A percentile compares a stretch with the other conserved stretches of the same genome.
Evolutionary conservation across 2,113 vertebrate species (phyloP).

Genomic region (Hypomesus transpacificus): DNA sequence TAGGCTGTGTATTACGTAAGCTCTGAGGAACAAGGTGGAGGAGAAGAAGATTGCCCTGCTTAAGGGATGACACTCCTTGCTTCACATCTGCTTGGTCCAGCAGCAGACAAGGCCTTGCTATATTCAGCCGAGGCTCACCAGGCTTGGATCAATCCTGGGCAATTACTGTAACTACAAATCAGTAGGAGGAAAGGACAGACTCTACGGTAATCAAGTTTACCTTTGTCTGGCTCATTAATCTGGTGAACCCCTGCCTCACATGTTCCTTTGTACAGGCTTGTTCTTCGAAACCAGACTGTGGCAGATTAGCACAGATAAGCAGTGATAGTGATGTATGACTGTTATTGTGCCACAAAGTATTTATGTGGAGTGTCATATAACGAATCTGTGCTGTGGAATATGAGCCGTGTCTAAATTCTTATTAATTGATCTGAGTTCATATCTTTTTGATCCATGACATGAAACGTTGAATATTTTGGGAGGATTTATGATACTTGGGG

Average conservation of each 20-base stretch:
- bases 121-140: slow-evolving; percentile 7
- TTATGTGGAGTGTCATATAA: slow-evolving; percentile 37
- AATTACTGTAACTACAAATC: slow-evolving; percentile 43
- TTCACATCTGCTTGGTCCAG: slow-evolving; percentile 22
- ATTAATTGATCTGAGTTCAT: slow-evolving; percentile 51
- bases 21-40: slow-evolving; percentile 2
- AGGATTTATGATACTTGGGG: slow-evolving; percentile 32
- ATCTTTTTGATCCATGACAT: slow-evolving; percentile 44
- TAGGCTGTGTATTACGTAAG: slow-evolving; percentile 34
- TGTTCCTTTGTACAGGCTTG: slow-evolving; percentile 33
- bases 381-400: slow-evolving; percentile 32
- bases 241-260: slow-evolving; percentile 32
- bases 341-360: slow-evolving; percentile 21
- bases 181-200: slow-evolving; percentile 38
- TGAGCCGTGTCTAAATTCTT: slow-evolving; percentile 28
- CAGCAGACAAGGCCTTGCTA: slow-evolving; percentile 20
- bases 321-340: slow-evolving; percentile 36
- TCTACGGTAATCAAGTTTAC: slow-evolving; percentile 53
- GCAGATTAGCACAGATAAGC: slow-evolving; percentile 51
- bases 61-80: not conserved
- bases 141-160: slow-evolving; percentile 46
- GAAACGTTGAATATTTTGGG: slow-evolving; percentile 23
- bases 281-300: slow-evolving; percentile 44
- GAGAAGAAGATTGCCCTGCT: slow-evolving; percentile 13
- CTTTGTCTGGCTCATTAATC: slow-evolving; percentile 64